Evolutionary conservation across 2,797 vertebrate species (phyloP).

Genomic region (Notamacropus eugenii): DNA sequence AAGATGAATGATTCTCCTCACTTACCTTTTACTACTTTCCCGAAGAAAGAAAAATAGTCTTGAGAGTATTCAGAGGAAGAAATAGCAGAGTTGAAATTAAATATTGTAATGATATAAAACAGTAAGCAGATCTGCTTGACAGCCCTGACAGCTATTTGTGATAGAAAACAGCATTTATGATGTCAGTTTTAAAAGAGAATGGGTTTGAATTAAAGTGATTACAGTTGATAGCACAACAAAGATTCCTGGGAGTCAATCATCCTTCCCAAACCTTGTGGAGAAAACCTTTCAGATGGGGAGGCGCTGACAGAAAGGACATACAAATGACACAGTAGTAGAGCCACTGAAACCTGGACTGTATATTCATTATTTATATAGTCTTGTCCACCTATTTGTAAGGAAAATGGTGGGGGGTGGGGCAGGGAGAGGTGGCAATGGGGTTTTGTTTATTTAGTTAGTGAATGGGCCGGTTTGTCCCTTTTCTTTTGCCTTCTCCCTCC

Average conservation of each 20-base stretch:
- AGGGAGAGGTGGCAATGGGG: neutral
- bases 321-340: conserved; percentile 55
- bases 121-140: conserved; percentile 86
- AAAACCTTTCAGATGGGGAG: conserved; percentile 73
- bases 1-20: neutral
- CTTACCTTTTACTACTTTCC: conserved; percentile 9
- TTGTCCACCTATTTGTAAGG: fast-evolving
- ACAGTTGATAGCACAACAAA: conserved; percentile 84
- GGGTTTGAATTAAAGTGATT: conserved; percentile 86
- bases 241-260: conserved; percentile 83
- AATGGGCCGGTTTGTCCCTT: neutral
- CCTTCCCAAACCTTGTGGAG: conserved; percentile 72
- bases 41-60: conserved; percentile 63
- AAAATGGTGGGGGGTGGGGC: neutral
- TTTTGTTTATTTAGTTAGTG: neutral
- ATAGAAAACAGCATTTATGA: conserved; percentile 86
- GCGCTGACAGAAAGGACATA: conserved; percentile 46
- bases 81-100: conserved; percentile 83
- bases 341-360: neutral
- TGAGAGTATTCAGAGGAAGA: conserved; percentile 75
- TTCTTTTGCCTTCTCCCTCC: neutral
- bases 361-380: no score
- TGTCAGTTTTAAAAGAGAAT: conserved; percentile 84
- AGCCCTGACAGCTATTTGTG: conserved; percentile 86
- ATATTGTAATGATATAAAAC: conserved; percentile 85